Conservation (phyloP, 1,140 invertebrate species). For the Lordiphosa collinella region DNA sequence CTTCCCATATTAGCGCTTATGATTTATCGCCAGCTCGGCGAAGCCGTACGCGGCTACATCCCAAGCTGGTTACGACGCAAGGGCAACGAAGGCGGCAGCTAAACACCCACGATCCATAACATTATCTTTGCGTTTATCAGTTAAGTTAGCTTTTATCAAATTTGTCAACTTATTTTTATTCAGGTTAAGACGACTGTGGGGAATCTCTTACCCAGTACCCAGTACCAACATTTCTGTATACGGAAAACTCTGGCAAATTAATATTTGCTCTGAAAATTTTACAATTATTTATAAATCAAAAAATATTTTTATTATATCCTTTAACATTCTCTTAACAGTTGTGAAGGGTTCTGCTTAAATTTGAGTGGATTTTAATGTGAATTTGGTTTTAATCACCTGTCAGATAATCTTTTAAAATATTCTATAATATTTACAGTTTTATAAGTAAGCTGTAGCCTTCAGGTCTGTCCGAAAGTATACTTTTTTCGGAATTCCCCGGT, state of each 20-base stretch:
- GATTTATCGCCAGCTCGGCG: conserved; percentile 87
- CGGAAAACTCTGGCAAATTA: conserved; percentile 11
- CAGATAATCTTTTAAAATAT: no score
- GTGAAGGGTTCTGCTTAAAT: no score
- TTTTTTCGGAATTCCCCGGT: no score
- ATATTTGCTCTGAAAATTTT: background rate
- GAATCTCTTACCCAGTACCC: no score
- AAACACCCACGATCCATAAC: conserved; percentile 16
- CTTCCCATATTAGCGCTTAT: conserved; percentile 88
- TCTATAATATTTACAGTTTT: no score
- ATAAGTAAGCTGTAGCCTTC: no score
- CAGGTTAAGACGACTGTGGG: conserved; percentile 27
- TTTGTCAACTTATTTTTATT: conserved; percentile 46
- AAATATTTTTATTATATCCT: no score
- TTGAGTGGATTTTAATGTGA: no score
- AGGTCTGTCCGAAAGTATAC: no score
- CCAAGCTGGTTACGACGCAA: conserved; percentile 78
- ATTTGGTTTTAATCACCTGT: no score
- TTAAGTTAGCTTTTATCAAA: conserved; percentile 64
- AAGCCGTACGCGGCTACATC: conserved; percentile 81
- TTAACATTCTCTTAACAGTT: no score
- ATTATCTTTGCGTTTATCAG: conserved; percentile 48
- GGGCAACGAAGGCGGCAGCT: conserved; percentile 41
- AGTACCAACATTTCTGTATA: conserved; percentile 23
- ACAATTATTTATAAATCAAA: no score